phyloP scores from a whole-genome alignment of 2,888 invertebrate genomes.

The Diarsia brunnea region DNA sequence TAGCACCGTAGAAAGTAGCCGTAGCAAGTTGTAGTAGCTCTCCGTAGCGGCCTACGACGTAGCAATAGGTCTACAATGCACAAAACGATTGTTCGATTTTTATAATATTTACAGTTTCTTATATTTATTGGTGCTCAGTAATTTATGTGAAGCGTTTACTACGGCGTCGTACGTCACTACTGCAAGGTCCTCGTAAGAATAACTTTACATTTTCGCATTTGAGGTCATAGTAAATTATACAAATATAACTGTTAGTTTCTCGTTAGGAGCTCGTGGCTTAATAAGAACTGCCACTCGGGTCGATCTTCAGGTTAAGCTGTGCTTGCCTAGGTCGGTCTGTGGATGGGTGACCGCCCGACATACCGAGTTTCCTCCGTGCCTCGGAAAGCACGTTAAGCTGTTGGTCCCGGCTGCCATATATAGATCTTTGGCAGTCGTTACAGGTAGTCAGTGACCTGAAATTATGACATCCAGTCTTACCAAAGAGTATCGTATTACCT shows the following conservation, averaged over 20 bases:
- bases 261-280: too few species aligned
- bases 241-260: constrained; percentile 53
- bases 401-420: too few species aligned
- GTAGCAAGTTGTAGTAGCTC: constrained; percentile 53
- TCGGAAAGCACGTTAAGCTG: too few species aligned
- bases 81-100: constrained; percentile 38
- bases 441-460: too few species aligned
- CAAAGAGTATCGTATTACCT: too few species aligned
- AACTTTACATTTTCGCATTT: constrained; percentile 61
- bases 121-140: constrained; percentile 54
- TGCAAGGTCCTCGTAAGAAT: constrained; percentile 63
- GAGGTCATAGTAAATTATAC: constrained; percentile 62
- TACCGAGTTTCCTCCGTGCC: too few species aligned
- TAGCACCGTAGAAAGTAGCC: constrained; percentile 53
- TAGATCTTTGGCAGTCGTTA: too few species aligned
- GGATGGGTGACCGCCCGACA: too few species aligned
- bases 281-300: too few species aligned
- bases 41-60: constrained; percentile 64
- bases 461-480: too few species aligned
- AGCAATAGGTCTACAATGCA: constrained; percentile 45
- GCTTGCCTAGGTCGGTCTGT: too few species aligned
- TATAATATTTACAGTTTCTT: constrained; percentile 53
- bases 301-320: too few species aligned
- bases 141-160: constrained; percentile 62
- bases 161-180: constrained; percentile 54